Conservation (phyloP, 2,888 invertebrate species). For the Nephrocerus scutellatus region DNA sequence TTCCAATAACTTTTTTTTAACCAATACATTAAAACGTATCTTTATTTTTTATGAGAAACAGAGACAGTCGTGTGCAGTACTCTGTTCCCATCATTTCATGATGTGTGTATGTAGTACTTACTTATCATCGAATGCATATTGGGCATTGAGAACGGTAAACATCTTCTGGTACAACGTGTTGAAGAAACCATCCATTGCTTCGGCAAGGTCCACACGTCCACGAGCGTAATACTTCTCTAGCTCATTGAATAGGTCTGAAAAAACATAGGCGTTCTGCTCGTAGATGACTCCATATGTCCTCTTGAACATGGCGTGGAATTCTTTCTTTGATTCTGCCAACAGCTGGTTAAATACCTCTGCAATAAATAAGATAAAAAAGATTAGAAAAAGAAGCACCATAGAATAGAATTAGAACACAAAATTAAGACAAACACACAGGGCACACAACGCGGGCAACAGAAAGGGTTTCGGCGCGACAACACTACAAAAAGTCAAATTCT, state of each 20-base stretch:
- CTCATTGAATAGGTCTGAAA: constrained; percentile 83
- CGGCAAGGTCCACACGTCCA: constrained; percentile 76
- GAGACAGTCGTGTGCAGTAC: too few relatives aligned
- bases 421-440: background rate
- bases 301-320: constrained; percentile 93
- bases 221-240: constrained; percentile 82
- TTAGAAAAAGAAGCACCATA: constrained; percentile 9
- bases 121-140: constrained; percentile 82
- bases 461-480: too few relatives aligned
- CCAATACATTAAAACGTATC: background rate
- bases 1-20: too few relatives aligned
- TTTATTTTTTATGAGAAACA: background rate
- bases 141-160: constrained; percentile 91
- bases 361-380: constrained; percentile 35
- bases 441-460: too few relatives aligned
- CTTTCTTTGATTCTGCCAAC: constrained; percentile 71
- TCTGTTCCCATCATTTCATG: too few relatives aligned
- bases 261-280: constrained; percentile 87
- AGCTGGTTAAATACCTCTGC: constrained; percentile 86
- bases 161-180: constrained; percentile 88
- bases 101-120: constrained; percentile 51
- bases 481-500: too few relatives aligned
- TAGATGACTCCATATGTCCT: constrained; percentile 92
- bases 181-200: constrained; percentile 89
- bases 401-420: constrained; percentile 11